Percentiles rank a stretch among this genome's conserved stretches.
These are phyloP conservation scores for Pseudochirops cupreus DNA, from an alignment of 2,797 vertebrate species.

Conservation along the genomic window DNA sequence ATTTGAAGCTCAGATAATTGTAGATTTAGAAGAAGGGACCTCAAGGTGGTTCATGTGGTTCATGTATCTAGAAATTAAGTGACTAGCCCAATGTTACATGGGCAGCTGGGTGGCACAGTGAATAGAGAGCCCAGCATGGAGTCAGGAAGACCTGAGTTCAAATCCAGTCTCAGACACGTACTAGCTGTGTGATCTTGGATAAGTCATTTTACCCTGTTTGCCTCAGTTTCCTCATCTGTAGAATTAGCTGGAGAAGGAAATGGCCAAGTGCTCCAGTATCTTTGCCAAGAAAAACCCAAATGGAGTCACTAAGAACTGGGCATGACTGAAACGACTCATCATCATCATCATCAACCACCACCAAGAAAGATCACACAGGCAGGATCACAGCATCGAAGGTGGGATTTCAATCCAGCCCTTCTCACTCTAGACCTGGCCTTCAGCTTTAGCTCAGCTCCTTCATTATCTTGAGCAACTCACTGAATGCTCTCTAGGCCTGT, in stretches of 20 bases:
- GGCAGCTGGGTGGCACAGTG: neutral
- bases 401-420: neutral
- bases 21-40: neutral
- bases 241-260: neutral
- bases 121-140: neutral
- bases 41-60: neutral
- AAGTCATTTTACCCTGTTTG: neutral
- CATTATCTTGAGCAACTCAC: neutral
- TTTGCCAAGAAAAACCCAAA: neutral
- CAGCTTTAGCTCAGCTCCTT: neutral
- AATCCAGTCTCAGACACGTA: neutral
- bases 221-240: neutral
- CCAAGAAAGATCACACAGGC: neutral
- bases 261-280: neutral
- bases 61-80: neutral
- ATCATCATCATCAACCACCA: too few relatives aligned
- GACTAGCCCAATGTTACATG: neutral
- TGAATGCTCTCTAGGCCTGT: neutral
- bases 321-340: neutral
- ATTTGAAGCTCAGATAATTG: neutral
- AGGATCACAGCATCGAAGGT: neutral
- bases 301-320: neutral
- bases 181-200: neutral
- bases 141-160: neutral
- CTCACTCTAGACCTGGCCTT: neutral